Evolutionary conservation across 2,888 invertebrate genomes (phyloP), one percentile per base, ranked within the genome.

Genomic region (Dorcus hopei): DNA sequence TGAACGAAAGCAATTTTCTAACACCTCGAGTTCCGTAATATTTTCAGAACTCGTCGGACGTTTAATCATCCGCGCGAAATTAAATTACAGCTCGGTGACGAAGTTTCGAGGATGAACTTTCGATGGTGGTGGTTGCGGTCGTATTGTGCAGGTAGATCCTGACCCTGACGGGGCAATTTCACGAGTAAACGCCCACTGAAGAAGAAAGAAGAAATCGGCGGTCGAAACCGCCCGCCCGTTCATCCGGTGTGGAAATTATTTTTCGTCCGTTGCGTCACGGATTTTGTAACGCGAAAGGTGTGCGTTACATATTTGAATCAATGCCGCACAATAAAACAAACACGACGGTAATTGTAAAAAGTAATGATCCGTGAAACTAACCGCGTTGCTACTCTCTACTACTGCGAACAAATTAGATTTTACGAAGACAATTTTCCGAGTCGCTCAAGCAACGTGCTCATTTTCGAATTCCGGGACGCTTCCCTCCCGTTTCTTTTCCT

Each of bases 131-230:
- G 42, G 42, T 42, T 42, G 42, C 3, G 26, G 26, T 33, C 7
- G 26, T 33, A 33, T 33, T 33, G 23, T 63, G 61, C 70, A 72
- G 72, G 71, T 71, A 71, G 69, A 67, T 61, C 67, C 70, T 69
- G 71, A 72, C 72, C 68, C 71, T 70, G 72, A 72, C 70, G 68
- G 67, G 67, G 70, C 71, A 74, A 73, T 74, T 74, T 74, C 68
- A 74, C 72, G 70, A 68, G 71, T 68, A 70, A 69, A 70, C 74
- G 71, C 73, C 74, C 70, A 72, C 72, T 66, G 69, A 68, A 67
- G 26, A 33, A 33, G 26, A 33, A 33, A 33, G 26, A 33, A 33
- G 66, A 66, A 71, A 70, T 70, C 69, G 67, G 65, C 70, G 70
- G 57, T 62, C 66, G 72, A 71, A 74, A 73, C 26, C 26, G 26